Evolutionary conservation across 2,113 vertebrate species (phyloP), one percentile per base, ranked within the genome.

Genomic region (Oryzias javanicus): DNA sequence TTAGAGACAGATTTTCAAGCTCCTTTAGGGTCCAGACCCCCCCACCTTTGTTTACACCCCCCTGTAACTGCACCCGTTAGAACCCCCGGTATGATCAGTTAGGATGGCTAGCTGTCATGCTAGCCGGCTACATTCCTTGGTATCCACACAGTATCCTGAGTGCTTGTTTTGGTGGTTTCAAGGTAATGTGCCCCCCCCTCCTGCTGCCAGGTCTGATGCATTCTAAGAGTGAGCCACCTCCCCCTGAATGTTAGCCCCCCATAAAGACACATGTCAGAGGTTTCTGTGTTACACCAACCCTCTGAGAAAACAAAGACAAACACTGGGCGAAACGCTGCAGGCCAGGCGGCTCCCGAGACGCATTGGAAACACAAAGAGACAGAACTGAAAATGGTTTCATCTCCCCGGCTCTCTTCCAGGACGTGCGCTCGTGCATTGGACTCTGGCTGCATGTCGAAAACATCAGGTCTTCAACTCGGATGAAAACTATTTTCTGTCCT

Each of bases 261-360:
- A 62, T 76, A 86, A 90, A 91, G 90, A 90, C 82, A 86, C 89
- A 92, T 91, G 89, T 90, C 89, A 91, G 83, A 90, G 88, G 89
- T 90, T 89, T 88, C 83, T 84, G n/a, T 62, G 58, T 74, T 53
- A 25, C 65, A 65, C 48, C 46, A 70, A 72, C 49, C 41, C 63
- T 74, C 60, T 56, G 60, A 53, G n/a, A 17, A 51, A 71, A 55
- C 42, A 0, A 42, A 16, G 12, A 27, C 41, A 52, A 22, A 15
- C 41, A 68, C 40, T 41, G 41, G 53, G 55, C 10, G 29, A 17
- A 46, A 40, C 24, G 52, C 22, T 55, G 10, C 17, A 25, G 14
- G 20, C 1, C 17, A 25, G 14, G 20, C 1, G 18, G 14, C 13
- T 22, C 22, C 5, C 12, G 24, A 14, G 22, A 17, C 20, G 25